Conservation (phyloP, 2,888 invertebrate species). For the Scotopteryx bipunctaria region DNA sequence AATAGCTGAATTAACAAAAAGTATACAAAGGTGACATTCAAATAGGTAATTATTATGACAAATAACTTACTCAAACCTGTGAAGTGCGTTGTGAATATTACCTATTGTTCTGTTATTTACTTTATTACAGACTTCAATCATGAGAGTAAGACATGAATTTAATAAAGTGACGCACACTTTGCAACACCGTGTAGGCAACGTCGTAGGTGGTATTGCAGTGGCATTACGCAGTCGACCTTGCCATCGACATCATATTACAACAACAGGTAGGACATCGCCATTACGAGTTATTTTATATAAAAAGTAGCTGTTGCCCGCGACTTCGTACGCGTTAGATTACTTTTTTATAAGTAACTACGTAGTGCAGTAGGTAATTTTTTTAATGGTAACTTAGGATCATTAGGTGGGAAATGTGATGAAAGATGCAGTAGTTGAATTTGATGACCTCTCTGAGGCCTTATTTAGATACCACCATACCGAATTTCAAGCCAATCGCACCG, state of each 20-base stretch:
- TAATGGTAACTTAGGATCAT: too few species aligned
- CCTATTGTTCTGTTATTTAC: neutral
- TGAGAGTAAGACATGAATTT: constrained; percentile 11
- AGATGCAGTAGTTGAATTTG: too few species aligned
- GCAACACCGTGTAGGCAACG: constrained; percentile 8
- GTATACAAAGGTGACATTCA: too few species aligned
- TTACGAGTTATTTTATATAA: too few species aligned
- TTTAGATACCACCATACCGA: too few species aligned
- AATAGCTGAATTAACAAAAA: too few species aligned
- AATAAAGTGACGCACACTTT: constrained; percentile 3
- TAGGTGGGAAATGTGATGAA: too few species aligned
- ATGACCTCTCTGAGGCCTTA: too few species aligned
- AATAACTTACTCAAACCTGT: constrained; percentile 3
- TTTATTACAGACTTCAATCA: constrained; percentile 4
- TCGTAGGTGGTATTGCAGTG: constrained; percentile 1
- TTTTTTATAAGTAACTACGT: too few species aligned
- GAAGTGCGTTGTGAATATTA: neutral
- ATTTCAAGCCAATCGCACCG: too few species aligned
- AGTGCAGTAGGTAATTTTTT: too few species aligned
- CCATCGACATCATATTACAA: neutral
- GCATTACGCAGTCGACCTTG: neutral
- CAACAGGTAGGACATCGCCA: constrained; percentile 7
- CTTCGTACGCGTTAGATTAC: neutral
- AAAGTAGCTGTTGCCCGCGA: neutral
- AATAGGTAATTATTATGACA: too few species aligned